Percentiles rank a stretch among this genome's conserved stretches.
These are phyloP conservation scores for Acronicta leporina DNA, from an alignment of 2,888 invertebrate species.

Conservation along the genomic window DNA sequence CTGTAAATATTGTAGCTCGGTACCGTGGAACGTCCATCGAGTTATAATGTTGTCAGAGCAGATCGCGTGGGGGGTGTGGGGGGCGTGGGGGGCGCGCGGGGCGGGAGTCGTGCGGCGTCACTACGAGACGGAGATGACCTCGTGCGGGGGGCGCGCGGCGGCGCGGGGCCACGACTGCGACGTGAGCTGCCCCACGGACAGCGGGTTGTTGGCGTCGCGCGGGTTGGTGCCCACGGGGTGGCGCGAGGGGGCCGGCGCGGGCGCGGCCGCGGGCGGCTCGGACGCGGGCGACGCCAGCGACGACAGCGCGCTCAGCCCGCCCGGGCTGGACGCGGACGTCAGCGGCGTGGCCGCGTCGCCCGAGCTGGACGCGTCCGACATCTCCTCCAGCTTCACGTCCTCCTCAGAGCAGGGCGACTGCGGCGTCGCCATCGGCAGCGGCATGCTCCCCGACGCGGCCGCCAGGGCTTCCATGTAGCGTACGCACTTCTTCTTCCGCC, in stretches of 20 bases:
- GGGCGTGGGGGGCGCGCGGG: slow-evolving; percentile 33
- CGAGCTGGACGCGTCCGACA: slow-evolving; percentile 91
- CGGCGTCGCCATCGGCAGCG: slow-evolving; percentile 93
- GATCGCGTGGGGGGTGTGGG: slow-evolving; percentile 30
- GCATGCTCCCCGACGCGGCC: slow-evolving; percentile 91
- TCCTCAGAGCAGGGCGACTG: slow-evolving; percentile 95
- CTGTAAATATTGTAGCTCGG: slow-evolving; percentile 59
- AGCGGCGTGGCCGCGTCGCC: slow-evolving; percentile 87
- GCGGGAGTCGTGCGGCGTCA: slow-evolving; percentile 59
- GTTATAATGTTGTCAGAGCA: slow-evolving; percentile 51
- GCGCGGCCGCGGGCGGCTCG: slow-evolving; percentile 89
- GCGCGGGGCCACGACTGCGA: slow-evolving; percentile 90
- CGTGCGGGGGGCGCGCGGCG: slow-evolving; percentile 78
- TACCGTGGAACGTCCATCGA: slow-evolving; percentile 59
- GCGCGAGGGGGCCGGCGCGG: slow-evolving; percentile 92
- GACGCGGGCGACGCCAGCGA: slow-evolving; percentile 94
- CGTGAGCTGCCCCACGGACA: slow-evolving; percentile 96
- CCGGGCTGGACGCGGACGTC: slow-evolving; percentile 85
- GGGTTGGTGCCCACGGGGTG: slow-evolving; percentile 97
- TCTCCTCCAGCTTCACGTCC: slow-evolving; percentile 91
- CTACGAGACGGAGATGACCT: slow-evolving; percentile 88
- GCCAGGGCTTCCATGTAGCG: slow-evolving; percentile 97
- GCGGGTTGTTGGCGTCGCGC: slow-evolving; percentile 96
- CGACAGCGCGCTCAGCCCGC: slow-evolving; percentile 84
- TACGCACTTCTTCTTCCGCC: slow-evolving; percentile 99